Conservation (phyloP, 1,140 invertebrate species). For the Pogonus chalceus region DNA sequence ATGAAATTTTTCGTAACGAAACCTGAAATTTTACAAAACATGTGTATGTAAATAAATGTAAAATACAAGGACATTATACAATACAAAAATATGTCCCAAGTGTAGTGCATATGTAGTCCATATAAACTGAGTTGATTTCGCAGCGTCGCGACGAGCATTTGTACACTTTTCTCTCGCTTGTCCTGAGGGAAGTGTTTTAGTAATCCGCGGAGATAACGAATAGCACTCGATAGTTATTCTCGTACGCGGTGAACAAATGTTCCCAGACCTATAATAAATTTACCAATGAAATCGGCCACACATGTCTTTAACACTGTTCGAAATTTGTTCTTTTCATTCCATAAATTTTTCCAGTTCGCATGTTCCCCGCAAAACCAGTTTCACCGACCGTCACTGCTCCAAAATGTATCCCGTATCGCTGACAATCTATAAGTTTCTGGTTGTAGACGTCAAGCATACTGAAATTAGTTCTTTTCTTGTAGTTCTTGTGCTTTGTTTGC, state of each 20-base stretch:
- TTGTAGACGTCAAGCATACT: not conserved
- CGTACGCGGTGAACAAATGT: not conserved
- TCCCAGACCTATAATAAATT: not conserved
- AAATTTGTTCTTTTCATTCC: not conserved
- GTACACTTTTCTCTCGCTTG: not conserved
- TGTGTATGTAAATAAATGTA: too few species aligned
- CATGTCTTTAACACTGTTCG: constrained; percentile 1
- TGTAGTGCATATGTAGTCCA: too few species aligned
- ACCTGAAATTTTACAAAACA: too few species aligned
- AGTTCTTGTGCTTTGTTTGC: too few species aligned
- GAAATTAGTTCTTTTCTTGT: not conserved
- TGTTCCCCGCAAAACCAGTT: too few species aligned
- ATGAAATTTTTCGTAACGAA: too few species aligned
- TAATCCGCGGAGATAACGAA: not conserved
- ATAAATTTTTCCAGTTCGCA: not conserved
- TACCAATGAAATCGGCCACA: constrained; percentile 1
- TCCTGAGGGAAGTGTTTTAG: not conserved
- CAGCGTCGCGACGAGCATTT: too few species aligned
- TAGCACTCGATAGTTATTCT: not conserved
- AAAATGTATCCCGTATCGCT: not conserved
- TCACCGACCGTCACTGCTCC: too few species aligned
- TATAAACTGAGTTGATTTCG: too few species aligned
- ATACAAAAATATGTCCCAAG: too few species aligned
- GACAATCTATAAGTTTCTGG: not conserved
- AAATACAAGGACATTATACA: too few species aligned